Evolutionary conservation across 2,797 vertebrate species (phyloP).

Genomic region (Epinephelus coioides): DNA sequence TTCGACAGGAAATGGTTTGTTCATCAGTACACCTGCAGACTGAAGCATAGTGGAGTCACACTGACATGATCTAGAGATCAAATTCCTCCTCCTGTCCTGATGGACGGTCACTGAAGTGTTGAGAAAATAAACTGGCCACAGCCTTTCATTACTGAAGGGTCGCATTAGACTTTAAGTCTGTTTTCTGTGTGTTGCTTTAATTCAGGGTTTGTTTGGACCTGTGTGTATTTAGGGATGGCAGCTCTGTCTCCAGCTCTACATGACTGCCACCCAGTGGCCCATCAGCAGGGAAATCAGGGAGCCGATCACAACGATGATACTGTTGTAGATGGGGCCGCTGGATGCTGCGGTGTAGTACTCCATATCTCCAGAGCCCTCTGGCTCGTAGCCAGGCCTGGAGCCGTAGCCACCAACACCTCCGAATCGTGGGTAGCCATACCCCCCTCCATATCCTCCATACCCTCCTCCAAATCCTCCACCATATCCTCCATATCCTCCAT

Average conservation of each 20-base stretch:
- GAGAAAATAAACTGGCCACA: constrained; percentile 3
- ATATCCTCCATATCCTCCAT: constrained; percentile 41
- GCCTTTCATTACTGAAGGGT: constrained; percentile 3
- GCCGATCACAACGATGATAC: constrained; percentile 78
- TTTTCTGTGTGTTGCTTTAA: constrained; percentile 1
- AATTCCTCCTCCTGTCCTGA: constrained; percentile 18
- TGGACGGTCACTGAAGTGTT: constrained; percentile 5
- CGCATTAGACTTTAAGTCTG: constrained; percentile 1
- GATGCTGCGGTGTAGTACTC: constrained; percentile 79
- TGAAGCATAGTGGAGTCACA: not conserved
- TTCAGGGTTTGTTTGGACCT: constrained; percentile 1
- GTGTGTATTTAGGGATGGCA: constrained; percentile 12
- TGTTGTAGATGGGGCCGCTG: constrained; percentile 77
- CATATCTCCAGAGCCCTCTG: constrained; percentile 82
- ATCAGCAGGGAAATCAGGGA: constrained; percentile 76
- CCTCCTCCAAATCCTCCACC: constrained; percentile 48
- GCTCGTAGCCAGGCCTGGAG: constrained; percentile 64
- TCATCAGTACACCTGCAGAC: not conserved
- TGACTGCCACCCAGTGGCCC: constrained; percentile 70
- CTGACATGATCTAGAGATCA: not conserved
- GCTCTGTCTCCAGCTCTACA: constrained; percentile 58
- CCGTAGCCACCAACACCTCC: constrained; percentile 58
- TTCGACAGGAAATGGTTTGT: not conserved
- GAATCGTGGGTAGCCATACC: constrained; percentile 58
- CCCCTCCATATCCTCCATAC: constrained; percentile 52